A percentile compares a stretch with the other conserved stretches of the same genome.
phyloP scores from a whole-genome alignment of 2,888 invertebrate genomes.

The Agonum fuliginosum region DNA sequence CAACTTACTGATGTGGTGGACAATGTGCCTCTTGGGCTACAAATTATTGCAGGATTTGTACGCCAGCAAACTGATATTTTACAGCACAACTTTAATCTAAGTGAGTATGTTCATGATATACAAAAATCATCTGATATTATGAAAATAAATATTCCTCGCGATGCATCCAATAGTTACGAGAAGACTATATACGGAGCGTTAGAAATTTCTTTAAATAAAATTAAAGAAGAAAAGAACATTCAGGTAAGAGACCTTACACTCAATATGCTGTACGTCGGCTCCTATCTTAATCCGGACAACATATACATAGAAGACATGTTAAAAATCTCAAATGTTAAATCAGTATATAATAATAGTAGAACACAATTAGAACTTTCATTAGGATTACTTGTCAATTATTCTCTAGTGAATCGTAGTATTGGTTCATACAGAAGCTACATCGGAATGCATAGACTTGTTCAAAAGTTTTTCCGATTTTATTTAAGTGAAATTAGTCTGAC shows the following conservation, averaged over 20 bases:
- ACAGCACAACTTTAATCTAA: neutral
- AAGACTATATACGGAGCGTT: neutral
- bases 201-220: neutral
- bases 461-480: neutral
- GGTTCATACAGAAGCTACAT: neutral
- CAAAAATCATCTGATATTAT: neutral
- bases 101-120: neutral
- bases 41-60: neutral
- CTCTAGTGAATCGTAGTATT: neutral
- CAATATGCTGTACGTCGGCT: neutral
- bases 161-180: neutral
- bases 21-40: neutral
- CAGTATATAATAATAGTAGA: neutral
- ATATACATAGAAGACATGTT: neutral
- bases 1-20: neutral
- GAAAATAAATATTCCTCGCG: neutral
- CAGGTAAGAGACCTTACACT: neutral
- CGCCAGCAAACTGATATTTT: neutral
- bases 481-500: neutral
- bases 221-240: neutral
- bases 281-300: neutral
- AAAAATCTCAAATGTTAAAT: neutral
- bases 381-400: neutral
- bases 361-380: neutral
- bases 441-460: neutral